Evolutionary conservation across 2,888 invertebrate genomes (phyloP).

Genomic region (Mactromeris polynyma): DNA sequence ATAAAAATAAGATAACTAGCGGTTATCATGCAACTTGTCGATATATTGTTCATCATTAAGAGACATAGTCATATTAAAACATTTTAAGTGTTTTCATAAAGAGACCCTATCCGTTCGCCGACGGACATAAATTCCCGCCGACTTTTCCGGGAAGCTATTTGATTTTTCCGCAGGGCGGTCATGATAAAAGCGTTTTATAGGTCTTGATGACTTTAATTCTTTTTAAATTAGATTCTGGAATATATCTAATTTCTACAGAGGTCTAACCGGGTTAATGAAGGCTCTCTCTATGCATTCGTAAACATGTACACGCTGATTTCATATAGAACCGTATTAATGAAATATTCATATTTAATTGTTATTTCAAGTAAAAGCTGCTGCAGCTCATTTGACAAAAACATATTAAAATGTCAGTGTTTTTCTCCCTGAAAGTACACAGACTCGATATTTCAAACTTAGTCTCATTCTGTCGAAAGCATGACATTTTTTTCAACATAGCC

Average conservation of each 20-base stretch:
- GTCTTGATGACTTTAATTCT: slow-evolving; percentile 9
- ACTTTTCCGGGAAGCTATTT: slow-evolving; percentile 36
- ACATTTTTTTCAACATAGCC: background rate
- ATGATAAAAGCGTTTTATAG: slow-evolving; percentile 26
- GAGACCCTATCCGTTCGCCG: slow-evolving; percentile 48
- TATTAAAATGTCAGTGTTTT: background rate
- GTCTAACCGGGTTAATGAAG: background rate
- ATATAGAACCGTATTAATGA: background rate
- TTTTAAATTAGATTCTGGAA: slow-evolving; percentile 23
- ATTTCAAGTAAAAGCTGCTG: background rate
- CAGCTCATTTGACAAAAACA: background rate
- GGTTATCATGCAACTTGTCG: slow-evolving; percentile 47
- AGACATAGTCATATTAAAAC: slow-evolving; percentile 59
- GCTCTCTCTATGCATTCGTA: background rate
- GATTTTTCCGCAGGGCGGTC: slow-evolving; percentile 19
- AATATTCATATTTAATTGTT: slow-evolving; percentile 17
- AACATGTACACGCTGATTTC: background rate
- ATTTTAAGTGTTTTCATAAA: slow-evolving; percentile 51
- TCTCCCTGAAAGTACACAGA: background rate
- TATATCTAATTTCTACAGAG: background rate
- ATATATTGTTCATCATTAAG: slow-evolving; percentile 53
- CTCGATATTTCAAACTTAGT: background rate
- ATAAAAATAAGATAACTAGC: slow-evolving; percentile 29
- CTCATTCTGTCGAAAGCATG: background rate
- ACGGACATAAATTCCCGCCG: slow-evolving; percentile 35